phyloP scores from a whole-genome alignment of 2,113 vertebrate species.

The Galemys pyrenaicus region DNA sequence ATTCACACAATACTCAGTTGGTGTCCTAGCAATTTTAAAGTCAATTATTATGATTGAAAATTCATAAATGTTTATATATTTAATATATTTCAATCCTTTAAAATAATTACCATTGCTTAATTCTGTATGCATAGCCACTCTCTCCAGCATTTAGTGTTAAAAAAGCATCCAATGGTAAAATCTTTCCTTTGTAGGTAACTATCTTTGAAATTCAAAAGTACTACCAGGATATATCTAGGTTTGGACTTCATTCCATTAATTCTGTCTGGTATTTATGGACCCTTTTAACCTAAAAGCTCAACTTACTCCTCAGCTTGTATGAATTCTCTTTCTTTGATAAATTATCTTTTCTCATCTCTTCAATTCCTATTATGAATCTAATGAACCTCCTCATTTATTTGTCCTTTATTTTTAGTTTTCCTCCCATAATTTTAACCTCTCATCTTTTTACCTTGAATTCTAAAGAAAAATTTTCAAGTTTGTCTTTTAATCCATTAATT shows the following conservation, averaged over 20 bases:
- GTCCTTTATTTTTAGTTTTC: not conserved
- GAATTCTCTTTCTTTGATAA: not conserved
- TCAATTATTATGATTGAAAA: not conserved
- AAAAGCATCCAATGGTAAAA: not conserved
- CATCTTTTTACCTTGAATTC: not conserved
- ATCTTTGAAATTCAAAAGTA: slow-evolving; percentile 17
- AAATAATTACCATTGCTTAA: not conserved
- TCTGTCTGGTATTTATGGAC: not conserved
- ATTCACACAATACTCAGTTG: not conserved
- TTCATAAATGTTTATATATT: slow-evolving; percentile 17
- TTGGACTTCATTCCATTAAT: not conserved
- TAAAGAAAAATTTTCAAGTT: not conserved
- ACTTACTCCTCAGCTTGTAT: not conserved
- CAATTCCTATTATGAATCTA: not conserved
- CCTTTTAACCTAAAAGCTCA: not conserved
- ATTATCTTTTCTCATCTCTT: slow-evolving; percentile 5
- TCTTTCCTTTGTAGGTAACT: not conserved
- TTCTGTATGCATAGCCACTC: not conserved
- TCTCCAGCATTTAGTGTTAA: not conserved
- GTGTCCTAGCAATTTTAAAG: not conserved
- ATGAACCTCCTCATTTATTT: not conserved
- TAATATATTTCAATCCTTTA: not conserved
- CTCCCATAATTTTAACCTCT: not conserved
- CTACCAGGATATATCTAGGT: not conserved
- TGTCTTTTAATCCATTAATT: not conserved